Conservation (phyloP, 2,888 invertebrate species). For the Sminthurinus aureus region DNA sequence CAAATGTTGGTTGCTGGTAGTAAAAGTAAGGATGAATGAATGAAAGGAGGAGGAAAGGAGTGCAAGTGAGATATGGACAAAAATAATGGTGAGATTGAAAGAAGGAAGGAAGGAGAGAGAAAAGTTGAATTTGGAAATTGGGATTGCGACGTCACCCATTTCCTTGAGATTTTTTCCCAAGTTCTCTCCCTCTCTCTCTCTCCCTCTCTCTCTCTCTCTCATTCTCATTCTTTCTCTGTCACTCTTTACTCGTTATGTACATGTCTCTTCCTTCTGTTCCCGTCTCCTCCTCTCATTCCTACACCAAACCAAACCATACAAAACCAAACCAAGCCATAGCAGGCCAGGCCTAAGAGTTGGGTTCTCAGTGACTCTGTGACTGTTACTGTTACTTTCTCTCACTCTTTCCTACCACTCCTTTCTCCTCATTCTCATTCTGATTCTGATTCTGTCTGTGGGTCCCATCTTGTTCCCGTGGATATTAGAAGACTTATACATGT, state of each 20-base stretch:
- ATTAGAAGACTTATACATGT: not conserved
- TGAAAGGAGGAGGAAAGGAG: too few relatives aligned
- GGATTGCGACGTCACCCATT: conserved; percentile 15
- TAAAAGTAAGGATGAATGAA: not conserved
- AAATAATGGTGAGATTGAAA: not conserved
- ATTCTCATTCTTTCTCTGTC: not conserved
- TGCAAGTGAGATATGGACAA: not conserved
- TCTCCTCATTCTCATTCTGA: too few relatives aligned
- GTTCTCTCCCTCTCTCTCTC: not conserved
- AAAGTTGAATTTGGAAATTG: not conserved
- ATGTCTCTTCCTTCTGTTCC: too few relatives aligned
- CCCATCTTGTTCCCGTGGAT: not conserved
- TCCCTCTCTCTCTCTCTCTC: not conserved
- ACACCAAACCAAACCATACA: too few relatives aligned
- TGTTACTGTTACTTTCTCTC: not conserved
- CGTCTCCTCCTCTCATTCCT: too few relatives aligned
- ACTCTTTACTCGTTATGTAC: not conserved
- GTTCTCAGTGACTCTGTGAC: not conserved
- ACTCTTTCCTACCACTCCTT: too few relatives aligned
- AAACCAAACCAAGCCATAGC: too few relatives aligned
- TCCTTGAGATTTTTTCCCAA: not conserved
- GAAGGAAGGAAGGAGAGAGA: not conserved
- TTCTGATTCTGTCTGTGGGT: not conserved
- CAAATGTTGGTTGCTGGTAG: not conserved
- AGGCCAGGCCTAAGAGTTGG: not conserved